Percentiles rank a stretch among this genome's conserved stretches.
Evolutionary conservation across 2,113 vertebrate genomes (phyloP).

Genomic region (Corythoichthys intestinalis): DNA sequence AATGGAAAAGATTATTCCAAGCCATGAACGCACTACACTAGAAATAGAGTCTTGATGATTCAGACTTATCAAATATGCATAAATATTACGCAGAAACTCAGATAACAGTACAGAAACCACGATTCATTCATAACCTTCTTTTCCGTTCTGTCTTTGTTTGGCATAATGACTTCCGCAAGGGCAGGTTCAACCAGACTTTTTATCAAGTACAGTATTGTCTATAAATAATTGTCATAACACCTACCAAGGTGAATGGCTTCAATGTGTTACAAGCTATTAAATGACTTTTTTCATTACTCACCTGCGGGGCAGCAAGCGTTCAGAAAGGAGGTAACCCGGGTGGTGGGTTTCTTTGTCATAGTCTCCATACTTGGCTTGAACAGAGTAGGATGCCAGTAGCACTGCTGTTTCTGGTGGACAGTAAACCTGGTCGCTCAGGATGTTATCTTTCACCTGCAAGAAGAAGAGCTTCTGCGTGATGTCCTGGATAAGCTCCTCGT

Average conservation of each 20-base stretch:
- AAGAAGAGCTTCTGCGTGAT: constrained; percentile 97
- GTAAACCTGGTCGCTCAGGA: constrained; percentile 91
- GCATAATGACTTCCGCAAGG: constrained; percentile 1
- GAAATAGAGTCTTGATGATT: not conserved
- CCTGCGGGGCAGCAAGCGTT: constrained; percentile 89
- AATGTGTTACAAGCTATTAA: not conserved
- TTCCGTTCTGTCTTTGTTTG: constrained; percentile 7
- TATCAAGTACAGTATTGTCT: not conserved
- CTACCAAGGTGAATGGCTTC: not conserved
- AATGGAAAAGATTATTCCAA: not conserved
- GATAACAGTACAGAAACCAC: not conserved
- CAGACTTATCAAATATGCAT: not conserved
- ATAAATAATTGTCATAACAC: not conserved
- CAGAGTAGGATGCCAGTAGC: constrained; percentile 90
- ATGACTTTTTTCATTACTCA: constrained; percentile 52
- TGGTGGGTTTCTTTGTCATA: constrained; percentile 83
- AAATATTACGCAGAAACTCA: not conserved
- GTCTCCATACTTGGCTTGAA: constrained; percentile 95
- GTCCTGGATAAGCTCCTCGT: constrained; percentile 93
- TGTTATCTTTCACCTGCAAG: constrained; percentile 90
- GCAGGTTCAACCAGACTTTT: constrained; percentile 9
- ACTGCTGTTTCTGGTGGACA: constrained; percentile 95
- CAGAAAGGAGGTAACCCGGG: constrained; percentile 84
- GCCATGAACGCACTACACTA: too few relatives aligned
- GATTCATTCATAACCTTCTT: not conserved